phyloP scores from a whole-genome alignment of 1,140 invertebrate species.

The Bombus terrestris region DNA sequence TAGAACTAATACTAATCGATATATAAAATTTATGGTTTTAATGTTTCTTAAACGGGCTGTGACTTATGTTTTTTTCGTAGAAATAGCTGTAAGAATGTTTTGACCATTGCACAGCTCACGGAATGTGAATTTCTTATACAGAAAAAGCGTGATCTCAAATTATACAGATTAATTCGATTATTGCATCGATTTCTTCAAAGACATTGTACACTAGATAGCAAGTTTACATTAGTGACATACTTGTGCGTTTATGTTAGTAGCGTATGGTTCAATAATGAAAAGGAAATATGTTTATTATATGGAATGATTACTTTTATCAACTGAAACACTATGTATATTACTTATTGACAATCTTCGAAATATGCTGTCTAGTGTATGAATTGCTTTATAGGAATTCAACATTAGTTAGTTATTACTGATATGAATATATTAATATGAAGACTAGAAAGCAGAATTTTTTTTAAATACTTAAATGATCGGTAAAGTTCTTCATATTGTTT shows the following conservation, averaged over 20 bases:
- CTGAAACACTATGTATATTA: constrained; percentile 3
- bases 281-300: constrained; percentile 24
- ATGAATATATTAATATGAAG: constrained; percentile 42
- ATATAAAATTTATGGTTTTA: neutral
- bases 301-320: constrained; percentile 38
- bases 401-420: constrained; percentile 13
- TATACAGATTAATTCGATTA: constrained; percentile 46
- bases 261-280: constrained; percentile 11
- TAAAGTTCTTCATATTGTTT: neutral
- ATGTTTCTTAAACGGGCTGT: neutral
- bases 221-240: constrained; percentile 17
- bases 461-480: constrained; percentile 37
- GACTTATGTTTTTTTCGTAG: neutral
- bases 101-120: constrained; percentile 35
- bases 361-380: constrained; percentile 43
- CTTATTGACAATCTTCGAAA: neutral
- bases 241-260: constrained; percentile 38
- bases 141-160: constrained; percentile 34
- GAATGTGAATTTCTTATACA: constrained; percentile 42
- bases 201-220: constrained; percentile 49
- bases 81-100: constrained; percentile 42
- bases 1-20: constrained; percentile 2
- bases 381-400: constrained; percentile 15
- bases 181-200: constrained; percentile 36
- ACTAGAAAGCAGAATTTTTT: constrained; percentile 42